phyloP scores from a whole-genome alignment of 2,113 vertebrate species.

The Perccottus glenii region DNA sequence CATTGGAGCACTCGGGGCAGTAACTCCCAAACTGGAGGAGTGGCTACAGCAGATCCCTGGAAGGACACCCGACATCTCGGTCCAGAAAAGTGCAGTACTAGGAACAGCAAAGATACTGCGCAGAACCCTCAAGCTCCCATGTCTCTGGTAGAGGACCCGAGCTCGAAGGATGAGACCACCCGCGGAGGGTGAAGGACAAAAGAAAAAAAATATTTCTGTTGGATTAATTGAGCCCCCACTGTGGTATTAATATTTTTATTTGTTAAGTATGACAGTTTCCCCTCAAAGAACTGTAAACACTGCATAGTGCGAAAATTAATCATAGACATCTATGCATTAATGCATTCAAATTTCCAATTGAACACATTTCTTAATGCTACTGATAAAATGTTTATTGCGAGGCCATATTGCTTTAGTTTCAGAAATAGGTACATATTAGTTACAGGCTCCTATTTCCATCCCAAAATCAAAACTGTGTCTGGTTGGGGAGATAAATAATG shows the following conservation, averaged over 20 bases:
- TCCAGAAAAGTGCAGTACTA: no score
- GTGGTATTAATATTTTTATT: background rate
- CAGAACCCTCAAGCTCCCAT: no score
- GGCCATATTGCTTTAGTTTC: background rate
- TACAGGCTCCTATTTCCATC: conserved; percentile 8
- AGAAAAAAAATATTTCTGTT: no score
- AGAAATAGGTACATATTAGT: background rate
- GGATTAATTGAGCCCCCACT: background rate
- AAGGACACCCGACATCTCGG: no score
- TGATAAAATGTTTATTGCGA: no score
- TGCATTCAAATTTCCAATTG: background rate
- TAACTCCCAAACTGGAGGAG: no score
- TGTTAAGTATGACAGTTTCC: background rate
- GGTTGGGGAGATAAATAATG: conserved; percentile 31
- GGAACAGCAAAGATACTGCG: no score
- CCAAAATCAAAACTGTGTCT: conserved; percentile 11
- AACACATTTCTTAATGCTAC: background rate
- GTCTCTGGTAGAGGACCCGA: no score
- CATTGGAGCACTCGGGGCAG: no score
- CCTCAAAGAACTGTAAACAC: background rate
- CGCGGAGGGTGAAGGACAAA: no score
- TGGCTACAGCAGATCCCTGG: no score
- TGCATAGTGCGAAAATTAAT: background rate
- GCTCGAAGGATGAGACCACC: no score
- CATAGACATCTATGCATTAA: background rate